Conservation (phyloP, 2,797 vertebrate species). For the Gallirallus australis region DNA sequence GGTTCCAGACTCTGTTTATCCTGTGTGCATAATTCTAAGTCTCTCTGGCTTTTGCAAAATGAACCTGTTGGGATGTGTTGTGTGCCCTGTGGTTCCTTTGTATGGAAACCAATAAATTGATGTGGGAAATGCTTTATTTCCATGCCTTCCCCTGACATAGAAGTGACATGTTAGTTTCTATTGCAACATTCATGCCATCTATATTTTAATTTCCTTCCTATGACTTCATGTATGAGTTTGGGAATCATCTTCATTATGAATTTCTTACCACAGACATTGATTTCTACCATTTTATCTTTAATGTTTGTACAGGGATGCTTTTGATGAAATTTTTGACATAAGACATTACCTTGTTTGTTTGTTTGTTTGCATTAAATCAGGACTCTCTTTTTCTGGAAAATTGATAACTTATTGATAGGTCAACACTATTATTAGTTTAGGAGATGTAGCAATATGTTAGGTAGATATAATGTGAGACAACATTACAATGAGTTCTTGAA, state of each 20-base stretch:
- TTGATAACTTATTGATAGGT: background rate
- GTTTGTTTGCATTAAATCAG: background rate
- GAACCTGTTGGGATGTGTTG: background rate
- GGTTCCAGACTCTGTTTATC: background rate
- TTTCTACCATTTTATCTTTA: background rate
- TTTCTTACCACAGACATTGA: background rate
- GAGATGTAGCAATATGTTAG: background rate
- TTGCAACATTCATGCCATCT: background rate
- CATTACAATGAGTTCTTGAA: background rate
- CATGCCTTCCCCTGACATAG: background rate
- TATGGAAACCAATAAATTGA: background rate
- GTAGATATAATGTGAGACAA: background rate
- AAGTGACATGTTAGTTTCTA: background rate
- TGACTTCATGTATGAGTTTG: background rate
- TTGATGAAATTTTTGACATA: background rate
- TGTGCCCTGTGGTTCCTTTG: background rate
- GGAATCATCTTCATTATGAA: background rate
- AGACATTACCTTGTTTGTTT: background rate
- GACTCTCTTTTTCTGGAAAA: background rate
- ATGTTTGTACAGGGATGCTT: background rate
- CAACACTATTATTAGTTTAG: background rate
- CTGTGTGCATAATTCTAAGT: background rate
- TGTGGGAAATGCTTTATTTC: background rate
- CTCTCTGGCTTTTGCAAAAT: background rate
- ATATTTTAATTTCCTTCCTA: background rate